Evolutionary conservation across 2,113 vertebrate species (phyloP).

Genomic region (Salvator merianae): DNA sequence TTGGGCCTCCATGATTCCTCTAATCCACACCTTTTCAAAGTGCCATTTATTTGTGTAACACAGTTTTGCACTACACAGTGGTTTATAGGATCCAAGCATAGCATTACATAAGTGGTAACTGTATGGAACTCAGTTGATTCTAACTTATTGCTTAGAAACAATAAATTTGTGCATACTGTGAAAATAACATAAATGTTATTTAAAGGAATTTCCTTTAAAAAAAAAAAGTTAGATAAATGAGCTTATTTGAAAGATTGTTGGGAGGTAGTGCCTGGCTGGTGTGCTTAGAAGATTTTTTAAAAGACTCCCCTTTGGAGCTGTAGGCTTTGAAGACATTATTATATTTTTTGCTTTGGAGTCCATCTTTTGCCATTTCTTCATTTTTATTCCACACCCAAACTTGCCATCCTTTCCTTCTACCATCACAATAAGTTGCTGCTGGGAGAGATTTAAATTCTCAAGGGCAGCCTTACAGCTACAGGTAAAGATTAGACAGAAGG

Average conservation of each 20-base stretch:
- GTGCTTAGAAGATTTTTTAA: background rate
- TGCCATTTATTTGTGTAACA: too few species aligned
- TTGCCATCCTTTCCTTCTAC: conserved; percentile 55
- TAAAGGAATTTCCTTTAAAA: too few species aligned
- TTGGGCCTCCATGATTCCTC: too few species aligned
- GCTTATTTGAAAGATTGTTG: background rate
- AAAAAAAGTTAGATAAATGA: too few species aligned
- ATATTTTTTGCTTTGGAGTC: conserved; percentile 56
- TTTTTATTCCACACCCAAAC: conserved; percentile 36
- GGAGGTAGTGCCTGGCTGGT: background rate
- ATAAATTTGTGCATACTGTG: too few species aligned
- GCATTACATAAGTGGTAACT: too few species aligned
- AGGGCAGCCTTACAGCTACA: conserved; percentile 8
- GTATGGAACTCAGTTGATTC: background rate
- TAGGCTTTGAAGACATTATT: conserved; percentile 56
- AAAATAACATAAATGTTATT: too few species aligned
- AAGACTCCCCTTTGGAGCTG: conserved; percentile 15
- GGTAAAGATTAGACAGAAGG: conserved; percentile 49
- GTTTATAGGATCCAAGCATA: too few species aligned
- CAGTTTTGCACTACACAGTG: too few species aligned
- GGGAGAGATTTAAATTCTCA: conserved; percentile 47
- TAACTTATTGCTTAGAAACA: background rate
- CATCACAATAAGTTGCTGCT: conserved; percentile 46
- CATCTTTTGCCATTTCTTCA: conserved; percentile 42
- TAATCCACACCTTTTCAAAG: too few species aligned